A percentile compares a stretch with the other conserved stretches of the same genome.
Conservation (phyloP, 64 coral and sea anemone species). For the Porites lutea region DNA sequence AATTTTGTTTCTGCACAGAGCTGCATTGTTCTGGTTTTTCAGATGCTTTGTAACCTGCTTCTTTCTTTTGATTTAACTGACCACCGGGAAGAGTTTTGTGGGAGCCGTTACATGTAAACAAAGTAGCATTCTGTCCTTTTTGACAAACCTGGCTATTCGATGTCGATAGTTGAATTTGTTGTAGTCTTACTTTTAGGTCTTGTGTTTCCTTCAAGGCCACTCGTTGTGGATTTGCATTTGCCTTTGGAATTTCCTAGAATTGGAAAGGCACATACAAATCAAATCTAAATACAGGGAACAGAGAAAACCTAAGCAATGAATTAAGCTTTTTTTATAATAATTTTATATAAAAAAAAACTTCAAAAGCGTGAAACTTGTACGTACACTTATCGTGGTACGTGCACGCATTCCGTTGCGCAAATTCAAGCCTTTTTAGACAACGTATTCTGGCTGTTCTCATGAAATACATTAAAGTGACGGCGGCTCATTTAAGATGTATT, state of each 20-base stretch:
- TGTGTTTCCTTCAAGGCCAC: slow-evolving; percentile 27
- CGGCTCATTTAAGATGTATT: too few species aligned
- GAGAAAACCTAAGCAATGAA: too few species aligned
- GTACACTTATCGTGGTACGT: too few species aligned
- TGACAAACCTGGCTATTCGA: slow-evolving; percentile 9
- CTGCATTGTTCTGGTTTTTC: slow-evolving; percentile 13
- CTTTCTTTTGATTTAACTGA: not conserved
- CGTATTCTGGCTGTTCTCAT: too few species aligned
- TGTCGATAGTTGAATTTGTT: slow-evolving; percentile 18
- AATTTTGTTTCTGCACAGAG: not conserved
- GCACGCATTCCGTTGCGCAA: too few species aligned
- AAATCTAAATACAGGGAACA: not conserved
- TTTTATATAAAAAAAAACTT: too few species aligned
- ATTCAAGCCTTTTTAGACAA: too few species aligned
- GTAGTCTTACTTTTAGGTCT: slow-evolving; percentile 26
- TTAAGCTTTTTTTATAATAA: too few species aligned
- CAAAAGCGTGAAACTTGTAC: too few species aligned
- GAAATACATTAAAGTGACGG: too few species aligned
- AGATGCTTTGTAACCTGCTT: not conserved
- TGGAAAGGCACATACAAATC: not conserved
- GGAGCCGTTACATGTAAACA: not conserved
- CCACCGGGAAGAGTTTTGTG: not conserved
- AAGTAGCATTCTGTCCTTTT: not conserved
- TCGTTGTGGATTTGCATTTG: slow-evolving; percentile 26
- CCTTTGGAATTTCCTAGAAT: slow-evolving; percentile 5